Base-by-base conservation (phyloP, 2,113 vertebrate species). In the Ochotona princeps region DNA sequence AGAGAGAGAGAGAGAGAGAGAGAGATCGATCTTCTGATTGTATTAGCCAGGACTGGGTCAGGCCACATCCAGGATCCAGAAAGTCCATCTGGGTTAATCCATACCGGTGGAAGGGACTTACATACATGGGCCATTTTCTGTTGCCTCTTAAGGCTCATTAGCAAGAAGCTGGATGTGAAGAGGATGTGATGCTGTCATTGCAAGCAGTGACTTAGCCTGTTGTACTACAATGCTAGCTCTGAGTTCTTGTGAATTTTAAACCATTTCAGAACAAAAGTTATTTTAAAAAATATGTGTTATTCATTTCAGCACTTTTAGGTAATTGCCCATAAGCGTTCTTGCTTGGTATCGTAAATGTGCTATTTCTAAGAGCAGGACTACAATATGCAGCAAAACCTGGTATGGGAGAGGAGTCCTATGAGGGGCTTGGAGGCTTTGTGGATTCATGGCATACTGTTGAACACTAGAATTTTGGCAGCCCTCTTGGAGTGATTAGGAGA, bases 381-480 rank as follows among this genome's bases (percentile, higher is more conserved):
- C 38, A 63, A n/a, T 44, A 78, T 28, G 38, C 85, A 72, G 25
- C 44, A 82, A 81, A 74, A 69, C 1, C 3, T 18, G 12, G 49
- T 35, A 13, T 8, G 10, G 17, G 61, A 75, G 44, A 63, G 69
- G 78, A 82, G 18, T 8, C 18, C 63, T 30, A 51, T 80, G 18
- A 47, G 72, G 11, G 44, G 76, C 35, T 87, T 30, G 35, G 26
- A 74, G 76, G 65, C 72, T 82, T 76, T 57, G 84, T 74, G 81
- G 81, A 89, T 92, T 91, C 69, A 54, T 63, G 91, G 81, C 89
- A 93, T 84, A 82, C 57, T 95, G 65, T 8, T 8, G 74, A 79
- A 78, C 70, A 95, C 82, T 73, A 74, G 89, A 82, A 87, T 84
- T 92, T 89, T 94, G 96, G 94, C 96, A 95, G 84, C 85, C 90